phyloP scores from a whole-genome alignment of 2,797 vertebrate species.

The Clamator glandarius region DNA sequence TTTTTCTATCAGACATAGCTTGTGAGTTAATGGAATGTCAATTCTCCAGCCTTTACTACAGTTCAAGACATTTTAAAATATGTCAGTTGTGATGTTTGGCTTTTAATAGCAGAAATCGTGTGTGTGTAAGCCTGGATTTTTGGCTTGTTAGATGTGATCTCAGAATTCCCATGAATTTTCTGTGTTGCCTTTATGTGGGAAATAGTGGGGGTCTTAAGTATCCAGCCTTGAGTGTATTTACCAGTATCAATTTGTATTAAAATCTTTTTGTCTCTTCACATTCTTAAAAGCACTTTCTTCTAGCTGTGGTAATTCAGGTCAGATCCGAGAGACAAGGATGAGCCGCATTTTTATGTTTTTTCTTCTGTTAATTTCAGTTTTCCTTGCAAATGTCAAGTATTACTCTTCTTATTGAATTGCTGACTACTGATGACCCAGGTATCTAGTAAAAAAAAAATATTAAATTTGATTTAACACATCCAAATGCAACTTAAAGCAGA shows the following conservation, averaged over 20 bases:
- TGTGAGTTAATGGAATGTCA: not conserved
- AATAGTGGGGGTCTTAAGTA: not conserved
- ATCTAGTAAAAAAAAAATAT: not conserved
- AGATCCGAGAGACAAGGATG: constrained; percentile 15
- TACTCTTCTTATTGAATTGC: not conserved
- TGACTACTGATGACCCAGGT: not conserved
- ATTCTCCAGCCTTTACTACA: not conserved
- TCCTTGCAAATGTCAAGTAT: not conserved
- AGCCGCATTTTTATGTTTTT: not conserved
- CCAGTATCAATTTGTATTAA: not conserved
- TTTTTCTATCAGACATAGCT: not conserved
- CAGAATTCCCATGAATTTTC: constrained; percentile 20
- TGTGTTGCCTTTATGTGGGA: constrained; percentile 12
- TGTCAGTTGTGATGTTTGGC: not conserved
- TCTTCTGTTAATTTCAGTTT: not conserved
- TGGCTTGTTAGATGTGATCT: constrained; percentile 17
- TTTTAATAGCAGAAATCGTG: not conserved
- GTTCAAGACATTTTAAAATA: not conserved
- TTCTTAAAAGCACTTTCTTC: not conserved
- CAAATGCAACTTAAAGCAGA: not conserved
- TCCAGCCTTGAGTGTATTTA: not conserved
- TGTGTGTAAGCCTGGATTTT: not conserved
- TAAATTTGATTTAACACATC: not conserved
- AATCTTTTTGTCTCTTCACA: not conserved
- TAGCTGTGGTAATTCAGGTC: not conserved